These are phyloP conservation scores for Tokudaia muenninki DNA, from an alignment of 2,797 vertebrate species.

Conservation along the genomic window DNA sequence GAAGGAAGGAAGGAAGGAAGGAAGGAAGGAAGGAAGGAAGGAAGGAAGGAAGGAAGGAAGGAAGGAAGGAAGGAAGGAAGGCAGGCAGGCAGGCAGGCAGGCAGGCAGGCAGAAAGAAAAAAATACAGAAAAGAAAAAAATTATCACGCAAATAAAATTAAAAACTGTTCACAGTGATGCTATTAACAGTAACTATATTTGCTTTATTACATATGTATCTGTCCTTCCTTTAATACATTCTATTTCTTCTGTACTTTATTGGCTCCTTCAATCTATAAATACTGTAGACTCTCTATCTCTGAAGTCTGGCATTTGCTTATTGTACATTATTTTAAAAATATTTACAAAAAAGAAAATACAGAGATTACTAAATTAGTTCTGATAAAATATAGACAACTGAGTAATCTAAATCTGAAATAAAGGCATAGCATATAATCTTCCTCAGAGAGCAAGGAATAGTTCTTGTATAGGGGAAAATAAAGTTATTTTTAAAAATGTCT, in stretches of 20 bases:
- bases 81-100: too few relatives aligned
- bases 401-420: neutral
- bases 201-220: neutral
- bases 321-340: slow-evolving; percentile 33
- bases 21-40: too few relatives aligned
- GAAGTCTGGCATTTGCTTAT: neutral
- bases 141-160: neutral
- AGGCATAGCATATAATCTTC: neutral
- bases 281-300: neutral
- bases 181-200: neutral
- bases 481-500: neutral
- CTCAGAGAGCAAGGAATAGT: slow-evolving; percentile 25
- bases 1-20: too few relatives aligned
- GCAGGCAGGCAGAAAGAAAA: too few relatives aligned
- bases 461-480: neutral
- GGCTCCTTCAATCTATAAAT: neutral
- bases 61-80: too few relatives aligned
- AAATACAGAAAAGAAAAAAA: neutral
- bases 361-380: neutral
- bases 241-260: neutral
- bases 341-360: slow-evolving; percentile 13
- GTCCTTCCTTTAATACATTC: neutral
- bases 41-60: too few relatives aligned
- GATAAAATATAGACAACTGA: slow-evolving; percentile 47
- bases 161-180: neutral